A percentile compares a stretch with the other conserved stretches of the same genome.
Conservation (phyloP, 1,140 invertebrate species). For the Drosophila sproati region DNA sequence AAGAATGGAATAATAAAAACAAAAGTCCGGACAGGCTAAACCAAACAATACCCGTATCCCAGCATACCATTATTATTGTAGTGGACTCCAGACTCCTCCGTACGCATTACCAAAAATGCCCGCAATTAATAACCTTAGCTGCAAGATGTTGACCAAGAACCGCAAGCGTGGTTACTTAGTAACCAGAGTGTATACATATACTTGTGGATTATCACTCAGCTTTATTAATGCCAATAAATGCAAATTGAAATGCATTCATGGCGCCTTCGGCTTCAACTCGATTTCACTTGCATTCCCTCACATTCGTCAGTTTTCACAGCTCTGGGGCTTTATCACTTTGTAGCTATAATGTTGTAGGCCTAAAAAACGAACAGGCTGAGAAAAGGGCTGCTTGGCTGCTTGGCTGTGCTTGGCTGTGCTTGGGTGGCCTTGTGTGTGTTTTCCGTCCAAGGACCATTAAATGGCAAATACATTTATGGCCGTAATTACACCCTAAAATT, state of each 20-base stretch:
- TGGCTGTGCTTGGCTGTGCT: conserved; percentile 8
- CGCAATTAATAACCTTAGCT: conserved; percentile 5
- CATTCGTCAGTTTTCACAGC: conserved; percentile 21
- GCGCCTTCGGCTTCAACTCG: conserved; percentile 31
- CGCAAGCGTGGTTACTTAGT: conserved; percentile 50
- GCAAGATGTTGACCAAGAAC: neutral
- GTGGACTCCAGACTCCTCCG: neutral
- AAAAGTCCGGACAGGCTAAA: neutral
- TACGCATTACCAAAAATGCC: neutral
- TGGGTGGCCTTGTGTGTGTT: conserved; percentile 3
- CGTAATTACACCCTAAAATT: conserved; percentile 84
- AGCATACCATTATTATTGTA: conserved; percentile 46
- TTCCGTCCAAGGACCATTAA: conserved; percentile 60
- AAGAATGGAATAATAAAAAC: neutral
- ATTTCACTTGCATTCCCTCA: conserved; percentile 50
- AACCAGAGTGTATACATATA: neutral
- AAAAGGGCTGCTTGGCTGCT: neutral
- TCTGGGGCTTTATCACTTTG: conserved; percentile 56
- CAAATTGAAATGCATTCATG: conserved; percentile 71
- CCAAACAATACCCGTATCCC: conserved; percentile 40
- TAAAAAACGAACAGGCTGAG: neutral
- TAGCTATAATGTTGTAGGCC: conserved; percentile 42
- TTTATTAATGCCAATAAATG: conserved; percentile 66
- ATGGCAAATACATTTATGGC: conserved; percentile 83
- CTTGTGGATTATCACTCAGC: conserved; percentile 10